These are phyloP conservation scores for Dysmachus trigonus DNA, from an alignment of 2,888 invertebrate genomes.

Conservation along the genomic window DNA sequence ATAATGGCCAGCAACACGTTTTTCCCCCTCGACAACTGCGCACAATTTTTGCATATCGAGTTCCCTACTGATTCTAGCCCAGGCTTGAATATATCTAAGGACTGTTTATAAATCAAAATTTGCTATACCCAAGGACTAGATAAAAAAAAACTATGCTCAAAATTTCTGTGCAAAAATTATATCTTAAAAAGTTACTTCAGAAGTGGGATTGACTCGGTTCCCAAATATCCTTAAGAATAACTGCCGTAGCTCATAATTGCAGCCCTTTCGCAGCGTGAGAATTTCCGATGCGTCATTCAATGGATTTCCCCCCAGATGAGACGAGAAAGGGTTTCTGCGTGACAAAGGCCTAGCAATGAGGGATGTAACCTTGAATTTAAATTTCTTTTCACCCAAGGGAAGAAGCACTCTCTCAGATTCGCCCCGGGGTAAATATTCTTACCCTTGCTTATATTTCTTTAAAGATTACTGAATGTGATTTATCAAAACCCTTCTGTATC, in stretches of 20 bases:
- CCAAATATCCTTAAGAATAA: not conserved
- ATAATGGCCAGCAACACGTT: not conserved
- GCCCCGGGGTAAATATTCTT: not conserved
- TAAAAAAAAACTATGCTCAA: not conserved
- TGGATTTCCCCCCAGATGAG: not conserved
- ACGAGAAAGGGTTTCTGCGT: not conserved
- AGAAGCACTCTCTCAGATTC: not conserved
- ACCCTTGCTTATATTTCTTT: not conserved
- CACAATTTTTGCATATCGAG: not conserved
- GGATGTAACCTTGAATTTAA: not conserved
- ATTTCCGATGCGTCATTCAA: conserved; percentile 26
- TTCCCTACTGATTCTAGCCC: not conserved
- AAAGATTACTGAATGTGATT: not conserved
- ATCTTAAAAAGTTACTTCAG: too few relatives aligned
- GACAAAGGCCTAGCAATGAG: not conserved
- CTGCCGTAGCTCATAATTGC: not conserved
- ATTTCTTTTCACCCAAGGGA: not conserved
- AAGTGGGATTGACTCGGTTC: not conserved
- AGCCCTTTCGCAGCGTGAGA: conserved; percentile 11
- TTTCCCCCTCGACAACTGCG: not conserved
- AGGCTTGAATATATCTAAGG: not conserved
- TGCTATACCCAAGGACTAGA: not conserved
- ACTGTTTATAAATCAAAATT: not conserved
- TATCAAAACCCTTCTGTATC: not conserved
- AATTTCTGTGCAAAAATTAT: not conserved